Evolutionary conservation across 2,888 invertebrate genomes (phyloP).

Genomic region (Himalopsyche kuldschensis): DNA sequence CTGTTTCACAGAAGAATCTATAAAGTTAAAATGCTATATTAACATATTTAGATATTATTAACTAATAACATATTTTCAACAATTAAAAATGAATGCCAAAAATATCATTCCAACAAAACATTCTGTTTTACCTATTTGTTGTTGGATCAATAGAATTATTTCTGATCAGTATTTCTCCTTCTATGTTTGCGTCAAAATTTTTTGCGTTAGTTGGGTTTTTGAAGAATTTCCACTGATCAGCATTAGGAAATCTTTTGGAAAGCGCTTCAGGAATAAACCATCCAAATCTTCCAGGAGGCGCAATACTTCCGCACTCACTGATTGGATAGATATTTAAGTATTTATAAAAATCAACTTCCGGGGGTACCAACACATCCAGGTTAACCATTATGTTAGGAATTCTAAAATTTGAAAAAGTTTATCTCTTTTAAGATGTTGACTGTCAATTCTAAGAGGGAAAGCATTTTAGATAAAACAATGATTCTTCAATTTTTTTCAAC

Average conservation of each 20-base stretch:
- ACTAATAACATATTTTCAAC: neutral
- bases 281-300: conserved; percentile 62
- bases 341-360: conserved; percentile 60
- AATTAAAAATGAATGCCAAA: neutral
- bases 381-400: conserved; percentile 62
- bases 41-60: too few species aligned
- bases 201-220: conserved; percentile 50
- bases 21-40: too few species aligned
- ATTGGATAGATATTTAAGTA: conserved; percentile 47
- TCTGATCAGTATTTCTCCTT: conserved; percentile 45
- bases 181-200: conserved; percentile 50
- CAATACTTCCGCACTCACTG: conserved; percentile 58
- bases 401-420: conserved; percentile 43
- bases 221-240: conserved; percentile 63
- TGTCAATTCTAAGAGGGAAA: too few species aligned
- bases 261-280: conserved; percentile 63
- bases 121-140: conserved; percentile 41
- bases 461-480: too few species aligned
- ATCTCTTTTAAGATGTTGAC: too few species aligned
- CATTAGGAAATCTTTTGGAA: conserved; percentile 43
- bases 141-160: conserved; percentile 44
- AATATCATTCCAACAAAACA: conserved; percentile 14
- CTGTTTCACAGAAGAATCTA: conserved; percentile 54
- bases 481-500: too few species aligned
- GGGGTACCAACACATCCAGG: conserved; percentile 71